phyloP scores from a whole-genome alignment of 2,888 invertebrate species.

The Thecophora atra region DNA sequence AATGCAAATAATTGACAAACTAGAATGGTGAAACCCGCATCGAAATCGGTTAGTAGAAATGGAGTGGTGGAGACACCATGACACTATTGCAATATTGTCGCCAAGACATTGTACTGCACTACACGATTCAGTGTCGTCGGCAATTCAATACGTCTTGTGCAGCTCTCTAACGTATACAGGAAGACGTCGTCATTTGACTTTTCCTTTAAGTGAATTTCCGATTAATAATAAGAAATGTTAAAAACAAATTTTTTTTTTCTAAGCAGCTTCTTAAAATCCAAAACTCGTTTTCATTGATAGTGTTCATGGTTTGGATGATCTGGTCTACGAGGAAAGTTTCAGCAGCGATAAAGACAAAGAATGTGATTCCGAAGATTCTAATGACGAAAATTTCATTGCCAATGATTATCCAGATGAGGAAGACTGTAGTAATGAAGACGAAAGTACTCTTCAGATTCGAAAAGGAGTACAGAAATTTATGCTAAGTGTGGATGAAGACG shows the following conservation, averaged over 20 bases:
- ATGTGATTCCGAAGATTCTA: slow-evolving; percentile 77
- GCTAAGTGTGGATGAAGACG: slow-evolving; percentile 50
- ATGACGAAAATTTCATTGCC: slow-evolving; percentile 79
- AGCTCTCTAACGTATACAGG: too few species aligned
- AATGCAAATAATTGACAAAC: too few species aligned
- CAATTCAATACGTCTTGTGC: too few species aligned
- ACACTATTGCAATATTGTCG: too few species aligned
- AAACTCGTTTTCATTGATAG: slow-evolving; percentile 46
- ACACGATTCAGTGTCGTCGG: too few species aligned
- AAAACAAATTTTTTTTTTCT: too few species aligned
- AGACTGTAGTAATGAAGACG: slow-evolving; percentile 68
- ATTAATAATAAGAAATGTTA: neutral
- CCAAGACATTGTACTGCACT: too few species aligned
- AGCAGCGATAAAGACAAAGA: slow-evolving; percentile 61
- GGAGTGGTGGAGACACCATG: too few species aligned
- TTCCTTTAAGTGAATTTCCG: too few species aligned
- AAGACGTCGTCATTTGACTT: too few species aligned
- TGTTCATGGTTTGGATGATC: slow-evolving; percentile 57
- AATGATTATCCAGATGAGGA: slow-evolving; percentile 83
- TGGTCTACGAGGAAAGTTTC: slow-evolving; percentile 59
- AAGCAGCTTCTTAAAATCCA: neutral
- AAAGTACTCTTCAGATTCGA: slow-evolving; percentile 73
- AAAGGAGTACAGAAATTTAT: slow-evolving; percentile 68
- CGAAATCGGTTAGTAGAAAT: too few species aligned
- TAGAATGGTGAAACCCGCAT: too few species aligned